Conservation (phyloP, 2,888 invertebrate species). For the Steinernema carpocapsae region DNA sequence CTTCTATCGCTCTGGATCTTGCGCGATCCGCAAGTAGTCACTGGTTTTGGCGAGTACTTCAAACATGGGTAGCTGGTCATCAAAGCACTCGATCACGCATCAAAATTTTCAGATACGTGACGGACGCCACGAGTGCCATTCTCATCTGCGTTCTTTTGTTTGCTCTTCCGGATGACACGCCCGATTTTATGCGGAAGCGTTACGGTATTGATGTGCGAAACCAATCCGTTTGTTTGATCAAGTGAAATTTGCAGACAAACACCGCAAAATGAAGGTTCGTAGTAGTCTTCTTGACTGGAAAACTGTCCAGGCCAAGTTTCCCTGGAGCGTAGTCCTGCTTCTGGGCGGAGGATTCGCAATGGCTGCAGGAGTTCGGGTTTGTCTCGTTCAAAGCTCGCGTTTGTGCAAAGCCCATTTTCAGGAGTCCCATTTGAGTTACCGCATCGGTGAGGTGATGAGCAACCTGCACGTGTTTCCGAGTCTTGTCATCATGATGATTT, state of each 20-base stretch:
- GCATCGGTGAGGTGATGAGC: constrained; percentile 28
- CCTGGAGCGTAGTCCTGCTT: constrained; percentile 63
- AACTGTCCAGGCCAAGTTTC: constrained; percentile 58
- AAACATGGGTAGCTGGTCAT: constrained; percentile 49
- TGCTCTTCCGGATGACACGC: constrained; percentile 79
- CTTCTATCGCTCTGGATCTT: constrained; percentile 87
- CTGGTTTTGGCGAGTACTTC: constrained; percentile 79
- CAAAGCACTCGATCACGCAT: neutral
- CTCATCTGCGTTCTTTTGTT: constrained; percentile 84
- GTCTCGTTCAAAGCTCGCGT: neutral
- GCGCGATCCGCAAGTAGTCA: constrained; percentile 84
- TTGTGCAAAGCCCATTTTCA: neutral
- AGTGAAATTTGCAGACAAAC: constrained; percentile 11
- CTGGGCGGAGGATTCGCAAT: constrained; percentile 66
- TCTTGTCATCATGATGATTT: constrained; percentile 12
- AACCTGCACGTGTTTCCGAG: constrained; percentile 21
- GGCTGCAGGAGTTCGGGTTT: constrained; percentile 55
- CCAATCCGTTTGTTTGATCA: neutral
- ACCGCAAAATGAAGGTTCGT: constrained; percentile 37
- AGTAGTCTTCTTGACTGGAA: constrained; percentile 58
- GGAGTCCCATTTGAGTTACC: constrained; percentile 25
- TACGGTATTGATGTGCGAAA: no score
- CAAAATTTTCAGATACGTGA: constrained; percentile 55
- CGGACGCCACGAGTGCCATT: constrained; percentile 76
- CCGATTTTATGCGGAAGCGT: constrained; percentile 67